A percentile compares a stretch with the other conserved stretches of the same genome.
phyloP scores from a whole-genome alignment of 2,888 invertebrate species.

The Callyntrura sp. region DNA sequence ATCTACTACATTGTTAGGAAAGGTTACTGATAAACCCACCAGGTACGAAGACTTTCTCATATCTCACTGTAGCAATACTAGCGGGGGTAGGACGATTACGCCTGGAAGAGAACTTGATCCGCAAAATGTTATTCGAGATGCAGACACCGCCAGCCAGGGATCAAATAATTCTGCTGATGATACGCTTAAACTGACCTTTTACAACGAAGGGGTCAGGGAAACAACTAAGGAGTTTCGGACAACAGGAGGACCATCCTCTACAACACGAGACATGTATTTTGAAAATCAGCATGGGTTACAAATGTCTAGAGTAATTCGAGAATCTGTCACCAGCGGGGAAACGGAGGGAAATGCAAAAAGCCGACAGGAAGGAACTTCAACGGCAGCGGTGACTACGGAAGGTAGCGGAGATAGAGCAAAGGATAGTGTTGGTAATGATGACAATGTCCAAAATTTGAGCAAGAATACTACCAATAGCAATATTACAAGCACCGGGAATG shows the following conservation, averaged over 20 bases:
- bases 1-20: constrained; percentile 46
- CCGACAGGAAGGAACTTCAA: background rate
- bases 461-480: background rate
- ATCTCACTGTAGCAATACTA: constrained; percentile 33
- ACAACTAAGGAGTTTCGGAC: constrained; percentile 59
- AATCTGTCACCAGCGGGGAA: background rate
- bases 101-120: background rate
- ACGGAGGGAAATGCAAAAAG: constrained; percentile 3
- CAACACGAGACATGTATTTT: constrained; percentile 12
- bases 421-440: background rate
- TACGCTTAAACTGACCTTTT: constrained; percentile 70
- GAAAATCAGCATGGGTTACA: constrained; percentile 63
- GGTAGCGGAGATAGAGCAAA: constrained; percentile 3
- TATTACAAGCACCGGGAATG: background rate
- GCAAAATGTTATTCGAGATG: constrained; percentile 21
- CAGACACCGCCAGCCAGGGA: background rate
- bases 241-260: background rate
- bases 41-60: constrained; percentile 72
- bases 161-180: constrained; percentile 44
- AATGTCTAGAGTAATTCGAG: constrained; percentile 62
- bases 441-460: constrained; percentile 39
- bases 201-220: constrained; percentile 67
- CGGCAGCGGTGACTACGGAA: background rate
- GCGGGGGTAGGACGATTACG: constrained; percentile 4
- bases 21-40: constrained; percentile 75